Conservation (phyloP, 2,113 vertebrate genomes). For the Nothocercus nigrocapillus region DNA sequence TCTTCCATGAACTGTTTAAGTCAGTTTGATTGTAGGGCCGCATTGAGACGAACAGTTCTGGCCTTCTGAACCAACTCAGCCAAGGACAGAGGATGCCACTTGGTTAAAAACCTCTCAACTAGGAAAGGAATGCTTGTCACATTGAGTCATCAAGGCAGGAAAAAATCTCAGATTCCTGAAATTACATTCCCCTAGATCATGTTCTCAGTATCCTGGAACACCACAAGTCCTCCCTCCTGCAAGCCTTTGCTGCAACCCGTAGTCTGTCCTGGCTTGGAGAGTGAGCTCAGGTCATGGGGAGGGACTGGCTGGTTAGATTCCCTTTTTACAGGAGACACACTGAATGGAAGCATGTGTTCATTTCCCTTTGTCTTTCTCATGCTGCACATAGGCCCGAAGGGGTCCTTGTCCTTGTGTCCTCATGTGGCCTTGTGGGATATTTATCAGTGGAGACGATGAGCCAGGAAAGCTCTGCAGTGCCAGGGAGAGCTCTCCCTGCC, state of each 20-base stretch:
- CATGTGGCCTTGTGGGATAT: neutral
- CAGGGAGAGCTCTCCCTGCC: neutral
- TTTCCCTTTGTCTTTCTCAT: neutral
- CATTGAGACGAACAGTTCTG: neutral
- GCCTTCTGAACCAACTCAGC: neutral
- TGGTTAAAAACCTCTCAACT: neutral
- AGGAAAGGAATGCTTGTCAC: neutral
- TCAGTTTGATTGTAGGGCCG: neutral
- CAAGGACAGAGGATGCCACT: neutral
- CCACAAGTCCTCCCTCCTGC: neutral
- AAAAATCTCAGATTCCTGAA: neutral
- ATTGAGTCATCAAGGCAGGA: neutral
- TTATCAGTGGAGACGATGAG: neutral
- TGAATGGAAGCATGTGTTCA: rapidly evolving
- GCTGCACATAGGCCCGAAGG: neutral
- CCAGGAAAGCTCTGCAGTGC: neutral
- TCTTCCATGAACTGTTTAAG: neutral
- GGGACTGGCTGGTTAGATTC: neutral
- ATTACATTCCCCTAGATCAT: neutral
- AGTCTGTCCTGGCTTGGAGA: neutral
- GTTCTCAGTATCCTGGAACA: neutral
- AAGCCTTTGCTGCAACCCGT: neutral
- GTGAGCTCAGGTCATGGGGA: constrained; percentile 29
- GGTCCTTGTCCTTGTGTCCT: neutral
- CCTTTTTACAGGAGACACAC: neutral